Evolutionary conservation across 23 tunicate genomes (phyloP).

Genomic region (Ciona savignyi): DNA sequence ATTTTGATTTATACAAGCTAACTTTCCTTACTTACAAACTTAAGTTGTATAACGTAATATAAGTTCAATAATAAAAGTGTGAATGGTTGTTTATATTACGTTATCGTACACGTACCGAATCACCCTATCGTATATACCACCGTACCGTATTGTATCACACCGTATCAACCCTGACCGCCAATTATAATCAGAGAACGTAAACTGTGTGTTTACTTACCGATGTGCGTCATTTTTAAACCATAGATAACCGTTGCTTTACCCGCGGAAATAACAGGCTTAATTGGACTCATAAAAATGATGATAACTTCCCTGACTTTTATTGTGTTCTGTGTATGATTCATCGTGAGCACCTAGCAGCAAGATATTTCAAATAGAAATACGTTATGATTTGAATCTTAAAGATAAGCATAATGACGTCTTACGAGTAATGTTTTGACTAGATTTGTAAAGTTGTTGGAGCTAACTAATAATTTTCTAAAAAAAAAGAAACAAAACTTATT

Average conservation of each 20-base stretch:
- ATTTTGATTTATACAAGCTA: too few species aligned
- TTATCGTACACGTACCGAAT: too few species aligned
- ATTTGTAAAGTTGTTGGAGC: constrained; percentile 24
- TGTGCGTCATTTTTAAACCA: constrained; percentile 24
- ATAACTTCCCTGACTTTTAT: constrained; percentile 31
- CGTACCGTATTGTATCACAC: too few species aligned
- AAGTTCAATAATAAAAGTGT: too few species aligned
- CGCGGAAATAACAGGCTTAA: constrained; percentile 22
- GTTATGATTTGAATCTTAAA: constrained; percentile 38
- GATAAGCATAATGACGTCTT: constrained; percentile 35
- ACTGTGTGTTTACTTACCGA: too few species aligned
- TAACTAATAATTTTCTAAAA: constrained; percentile 23
- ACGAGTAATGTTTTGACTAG: constrained; percentile 44
- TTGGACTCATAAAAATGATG: constrained; percentile 37
- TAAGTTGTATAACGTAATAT: too few species aligned
- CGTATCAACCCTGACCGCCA: too few species aligned
- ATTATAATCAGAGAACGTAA: too few species aligned
- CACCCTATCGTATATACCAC: too few species aligned
- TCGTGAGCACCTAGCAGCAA: constrained; percentile 36
- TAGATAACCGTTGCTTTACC: constrained; percentile 18
- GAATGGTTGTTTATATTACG: too few species aligned
- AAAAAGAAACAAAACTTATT: constrained; percentile 33
- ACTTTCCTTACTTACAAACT: too few species aligned
- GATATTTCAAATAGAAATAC: constrained; percentile 22
- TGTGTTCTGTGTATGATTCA: constrained; percentile 28